These are phyloP conservation scores for Helogale parvula DNA, from an alignment of 2,113 vertebrate species.

Conservation along the genomic window DNA sequence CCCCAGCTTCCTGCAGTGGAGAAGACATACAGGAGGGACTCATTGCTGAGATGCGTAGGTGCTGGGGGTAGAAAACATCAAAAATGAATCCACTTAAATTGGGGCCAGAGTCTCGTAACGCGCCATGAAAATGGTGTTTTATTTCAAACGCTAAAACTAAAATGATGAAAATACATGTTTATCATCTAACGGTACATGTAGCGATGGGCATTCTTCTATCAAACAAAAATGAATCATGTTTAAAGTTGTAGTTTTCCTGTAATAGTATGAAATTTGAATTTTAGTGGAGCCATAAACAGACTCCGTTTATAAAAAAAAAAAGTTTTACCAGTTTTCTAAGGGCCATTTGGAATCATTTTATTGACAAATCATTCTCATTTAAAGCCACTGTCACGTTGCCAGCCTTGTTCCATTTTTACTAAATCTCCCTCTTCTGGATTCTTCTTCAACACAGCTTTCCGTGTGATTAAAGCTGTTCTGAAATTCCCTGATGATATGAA, in stretches of 20 bases:
- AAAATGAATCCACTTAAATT: slow-evolving; percentile 44
- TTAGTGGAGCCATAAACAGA: slow-evolving; percentile 66
- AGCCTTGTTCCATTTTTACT: slow-evolving; percentile 14
- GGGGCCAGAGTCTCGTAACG: background rate
- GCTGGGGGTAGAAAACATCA: background rate
- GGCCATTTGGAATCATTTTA: slow-evolving; percentile 61
- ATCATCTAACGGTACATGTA: slow-evolving; percentile 10
- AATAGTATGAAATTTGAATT: slow-evolving; percentile 74
- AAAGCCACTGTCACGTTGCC: background rate
- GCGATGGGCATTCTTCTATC: background rate
- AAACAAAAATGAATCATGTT: slow-evolving; percentile 64
- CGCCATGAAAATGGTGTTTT: slow-evolving; percentile 45
- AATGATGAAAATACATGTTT: slow-evolving; percentile 55
- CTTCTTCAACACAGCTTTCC: background rate
- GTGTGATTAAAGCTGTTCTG: background rate
- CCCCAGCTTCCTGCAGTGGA: background rate
- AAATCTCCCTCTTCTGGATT: background rate
- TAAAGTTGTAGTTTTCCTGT: slow-evolving; percentile 61
- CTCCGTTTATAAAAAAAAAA: slow-evolving; percentile 55
- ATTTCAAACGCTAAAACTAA: slow-evolving; percentile 58
- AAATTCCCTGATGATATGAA: slow-evolving; percentile 19
- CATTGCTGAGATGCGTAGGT: background rate
- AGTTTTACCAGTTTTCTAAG: slow-evolving; percentile 28
- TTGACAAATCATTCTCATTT: slow-evolving; percentile 63
- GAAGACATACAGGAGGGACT: background rate